phyloP scores from a whole-genome alignment of 2,888 invertebrate genomes.

The Eretmocerus hayati region DNA sequence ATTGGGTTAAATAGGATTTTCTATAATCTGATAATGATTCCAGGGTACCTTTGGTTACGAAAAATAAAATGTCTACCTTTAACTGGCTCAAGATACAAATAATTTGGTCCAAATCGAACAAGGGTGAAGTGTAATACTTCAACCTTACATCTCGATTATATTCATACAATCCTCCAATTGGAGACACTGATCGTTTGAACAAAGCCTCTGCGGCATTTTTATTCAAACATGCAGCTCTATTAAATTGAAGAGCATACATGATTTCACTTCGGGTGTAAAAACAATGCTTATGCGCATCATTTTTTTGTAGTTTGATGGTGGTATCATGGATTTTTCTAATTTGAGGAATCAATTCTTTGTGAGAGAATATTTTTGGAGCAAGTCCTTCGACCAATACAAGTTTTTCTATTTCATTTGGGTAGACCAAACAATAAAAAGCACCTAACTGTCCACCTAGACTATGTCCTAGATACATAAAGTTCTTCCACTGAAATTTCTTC shows the following conservation, averaged over 20 bases:
- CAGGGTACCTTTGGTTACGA: slow-evolving; percentile 5
- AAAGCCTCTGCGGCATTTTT: slow-evolving; percentile 49
- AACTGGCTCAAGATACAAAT: slow-evolving; percentile 14
- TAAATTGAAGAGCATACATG: slow-evolving; percentile 46
- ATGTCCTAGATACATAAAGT: slow-evolving; percentile 43
- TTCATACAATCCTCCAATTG: slow-evolving; percentile 45
- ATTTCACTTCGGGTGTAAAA: slow-evolving; percentile 48
- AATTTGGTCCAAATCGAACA: slow-evolving; percentile 17
- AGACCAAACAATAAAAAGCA: slow-evolving; percentile 40
- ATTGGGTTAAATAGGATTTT: background rate
- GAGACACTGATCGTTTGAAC: slow-evolving; percentile 47
- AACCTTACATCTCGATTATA: slow-evolving; percentile 55
- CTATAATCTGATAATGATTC: background rate
- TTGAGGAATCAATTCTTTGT: slow-evolving; percentile 28
- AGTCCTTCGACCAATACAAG: slow-evolving; percentile 47
- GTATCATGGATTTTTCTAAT: slow-evolving; percentile 42
- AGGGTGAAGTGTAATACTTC: slow-evolving; percentile 42
- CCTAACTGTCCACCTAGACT: slow-evolving; percentile 51
- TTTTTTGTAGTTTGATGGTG: slow-evolving; percentile 36
- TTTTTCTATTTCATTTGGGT: slow-evolving; percentile 45
- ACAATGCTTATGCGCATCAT: slow-evolving; percentile 27
- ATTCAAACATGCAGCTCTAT: slow-evolving; percentile 43
- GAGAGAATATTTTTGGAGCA: slow-evolving; percentile 29
- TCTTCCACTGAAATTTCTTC: slow-evolving; percentile 43
- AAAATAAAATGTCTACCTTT: slow-evolving; percentile 11